Evolutionary conservation across 1,140 invertebrate genomes (phyloP).

Genomic region (Metopolophium dirhodum): DNA sequence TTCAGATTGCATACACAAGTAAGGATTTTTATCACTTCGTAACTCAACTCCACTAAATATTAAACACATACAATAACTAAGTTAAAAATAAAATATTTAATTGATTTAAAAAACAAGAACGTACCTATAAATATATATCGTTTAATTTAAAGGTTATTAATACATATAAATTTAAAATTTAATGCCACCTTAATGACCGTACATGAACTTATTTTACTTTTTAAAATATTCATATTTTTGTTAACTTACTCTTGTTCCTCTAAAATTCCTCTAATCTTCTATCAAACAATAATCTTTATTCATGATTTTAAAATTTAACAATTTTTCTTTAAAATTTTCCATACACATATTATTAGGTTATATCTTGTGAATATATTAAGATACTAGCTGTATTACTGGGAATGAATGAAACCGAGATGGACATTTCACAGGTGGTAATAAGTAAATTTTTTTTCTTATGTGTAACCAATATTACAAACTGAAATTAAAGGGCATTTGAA

Average conservation of each 20-base stretch:
- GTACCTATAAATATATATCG: no score
- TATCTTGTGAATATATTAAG: no score
- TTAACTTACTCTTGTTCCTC: background rate
- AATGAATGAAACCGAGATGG: no score
- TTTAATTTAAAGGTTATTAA: no score
- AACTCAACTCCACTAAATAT: slow-evolving; percentile 46
- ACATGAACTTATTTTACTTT: background rate
- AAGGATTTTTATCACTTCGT: slow-evolving; percentile 12
- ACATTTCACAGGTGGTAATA: no score
- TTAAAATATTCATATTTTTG: background rate
- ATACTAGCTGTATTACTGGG: no score
- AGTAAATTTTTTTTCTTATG: no score
- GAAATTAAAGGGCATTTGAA: no score
- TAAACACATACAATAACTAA: background rate
- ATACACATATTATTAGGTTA: no score
- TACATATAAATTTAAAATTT: background rate
- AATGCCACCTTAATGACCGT: background rate
- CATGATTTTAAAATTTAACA: background rate
- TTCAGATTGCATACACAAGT: background rate
- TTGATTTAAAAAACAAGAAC: background rate
- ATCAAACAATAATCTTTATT: background rate
- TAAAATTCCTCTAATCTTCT: background rate
- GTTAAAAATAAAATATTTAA: background rate
- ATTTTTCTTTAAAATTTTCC: no score
- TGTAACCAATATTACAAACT: no score